A percentile compares a stretch with the other conserved stretches of the same genome.
Conservation (phyloP, 1,140 invertebrate species). For the Pseudachorutes palmiensis region DNA sequence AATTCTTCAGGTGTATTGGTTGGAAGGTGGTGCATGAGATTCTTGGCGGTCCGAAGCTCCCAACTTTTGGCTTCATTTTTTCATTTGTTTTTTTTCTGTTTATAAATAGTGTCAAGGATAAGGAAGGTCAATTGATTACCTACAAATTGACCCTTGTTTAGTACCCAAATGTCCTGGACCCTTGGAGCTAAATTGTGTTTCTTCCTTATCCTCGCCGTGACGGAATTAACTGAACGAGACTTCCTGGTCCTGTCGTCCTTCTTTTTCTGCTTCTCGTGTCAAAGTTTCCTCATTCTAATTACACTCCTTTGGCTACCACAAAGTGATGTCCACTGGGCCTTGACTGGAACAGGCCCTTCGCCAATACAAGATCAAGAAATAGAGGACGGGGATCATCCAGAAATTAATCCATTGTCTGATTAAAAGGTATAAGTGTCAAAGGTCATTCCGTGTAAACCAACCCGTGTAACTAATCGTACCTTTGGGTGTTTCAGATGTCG, state of each 20-base stretch:
- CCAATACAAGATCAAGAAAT: too few relatives aligned
- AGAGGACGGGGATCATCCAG: background rate
- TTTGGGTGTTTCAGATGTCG: background rate
- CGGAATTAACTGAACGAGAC: background rate
- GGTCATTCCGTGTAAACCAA: too few relatives aligned
- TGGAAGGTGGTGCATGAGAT: too few relatives aligned
- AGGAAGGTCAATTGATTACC: background rate
- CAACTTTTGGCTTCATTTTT: too few relatives aligned
- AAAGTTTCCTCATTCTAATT: slow-evolving; percentile 1
- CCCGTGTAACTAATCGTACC: background rate
- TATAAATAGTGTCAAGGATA: too few relatives aligned
- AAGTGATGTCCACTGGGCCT: slow-evolving; percentile 19
- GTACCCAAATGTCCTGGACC: background rate
- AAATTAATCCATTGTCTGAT: too few relatives aligned
- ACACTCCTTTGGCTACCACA: slow-evolving; percentile 17
- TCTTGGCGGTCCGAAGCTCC: too few relatives aligned
- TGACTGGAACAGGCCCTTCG: slow-evolving; percentile 12
- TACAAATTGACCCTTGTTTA: background rate
- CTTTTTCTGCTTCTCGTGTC: slow-evolving; percentile 7
- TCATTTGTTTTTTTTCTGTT: too few relatives aligned
- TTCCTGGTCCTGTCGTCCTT: background rate
- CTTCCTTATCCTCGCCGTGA: background rate
- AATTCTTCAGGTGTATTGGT: too few relatives aligned
- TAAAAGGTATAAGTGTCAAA: too few relatives aligned
- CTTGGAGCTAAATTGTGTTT: background rate